Conservation (phyloP, 2,113 vertebrate genomes). For the Typhlomys cinereus region DNA sequence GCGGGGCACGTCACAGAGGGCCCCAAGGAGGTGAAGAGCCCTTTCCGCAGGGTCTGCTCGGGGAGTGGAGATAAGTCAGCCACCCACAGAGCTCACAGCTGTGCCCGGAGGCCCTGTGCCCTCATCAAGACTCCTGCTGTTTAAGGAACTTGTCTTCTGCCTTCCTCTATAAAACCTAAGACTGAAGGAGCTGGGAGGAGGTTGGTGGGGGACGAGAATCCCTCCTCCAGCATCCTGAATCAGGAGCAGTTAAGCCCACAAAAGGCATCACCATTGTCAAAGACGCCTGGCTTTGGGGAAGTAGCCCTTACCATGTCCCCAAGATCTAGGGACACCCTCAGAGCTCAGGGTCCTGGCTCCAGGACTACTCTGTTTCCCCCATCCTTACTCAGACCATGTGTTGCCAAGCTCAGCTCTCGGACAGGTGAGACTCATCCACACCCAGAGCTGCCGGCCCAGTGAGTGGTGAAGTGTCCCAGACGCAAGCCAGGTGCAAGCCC, state of each 20-base stretch:
- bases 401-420: not conserved
- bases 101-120: not conserved
- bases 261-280: not conserved
- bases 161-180: not conserved
- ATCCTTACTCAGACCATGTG: not conserved
- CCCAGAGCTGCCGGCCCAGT: not conserved
- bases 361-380: not conserved
- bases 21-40: not conserved
- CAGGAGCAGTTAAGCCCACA: not conserved
- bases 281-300: not conserved
- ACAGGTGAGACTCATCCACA: fast-evolving
- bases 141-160: not conserved
- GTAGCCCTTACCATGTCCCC: not conserved
- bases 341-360: not conserved
- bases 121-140: not conserved
- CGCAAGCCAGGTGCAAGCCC: not conserved
- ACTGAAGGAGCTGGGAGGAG: not conserved
- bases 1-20: not conserved
- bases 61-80: not conserved
- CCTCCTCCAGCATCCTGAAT: not conserved
- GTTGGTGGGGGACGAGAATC: too few species aligned
- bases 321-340: not conserved
- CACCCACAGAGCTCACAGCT: not conserved
- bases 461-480: not conserved
- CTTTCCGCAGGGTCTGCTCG: not conserved